Base-by-base conservation (phyloP, 2,888 invertebrate species). In the Erebia ligea region DNA sequence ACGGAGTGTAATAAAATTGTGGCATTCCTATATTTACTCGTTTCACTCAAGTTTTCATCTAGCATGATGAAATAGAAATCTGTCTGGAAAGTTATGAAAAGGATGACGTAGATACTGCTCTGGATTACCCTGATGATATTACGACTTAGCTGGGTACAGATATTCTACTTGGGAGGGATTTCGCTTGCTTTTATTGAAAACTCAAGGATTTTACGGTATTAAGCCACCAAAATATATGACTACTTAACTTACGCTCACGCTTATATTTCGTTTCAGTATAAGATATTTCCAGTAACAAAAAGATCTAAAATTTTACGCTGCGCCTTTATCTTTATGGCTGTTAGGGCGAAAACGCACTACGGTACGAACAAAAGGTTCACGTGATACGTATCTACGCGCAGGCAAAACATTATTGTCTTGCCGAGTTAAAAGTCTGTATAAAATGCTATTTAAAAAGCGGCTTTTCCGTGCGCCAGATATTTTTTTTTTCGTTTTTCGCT, bases 21-120 rank as follows among this genome's bases (percentile, higher is more conserved):
- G 34, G n/a, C n/a, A n/a, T 25, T 3, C 25, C 25, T 25, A 25
- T n/a, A 17, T 2, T 0, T 52, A 13, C 17, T 61, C 8, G 13
- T 13, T 61, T 21, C 21, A 62, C 11, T 19, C 21, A 62, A 62
- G 62, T 15, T 62, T 48, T 19, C 62, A n/a, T 42, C 40, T n/a
- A 17, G 52, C 8, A 54, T 11, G 59, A 62, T 62, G 48, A 21
- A 21, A 62, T 21, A 48, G 48, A 62, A 57, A 62, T 62, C 62
- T 15, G 62, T 62, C 48, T 62, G 62, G 48, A 25, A 48, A 48
- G 48, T 62, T 62, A 62, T 62, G 62, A 62, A 62, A 59, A 48
- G 21, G 48, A 62, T 48, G 48, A 48, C 21, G 61, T 61, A 61
- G 61, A 61, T 42, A 61, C 61, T 42, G 19, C 2, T 21, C 15